Percentiles rank a stretch among this genome's conserved stretches.
Evolutionary conservation across 2,113 vertebrate genomes (phyloP).

Genomic region (Ceyx margarethae): DNA sequence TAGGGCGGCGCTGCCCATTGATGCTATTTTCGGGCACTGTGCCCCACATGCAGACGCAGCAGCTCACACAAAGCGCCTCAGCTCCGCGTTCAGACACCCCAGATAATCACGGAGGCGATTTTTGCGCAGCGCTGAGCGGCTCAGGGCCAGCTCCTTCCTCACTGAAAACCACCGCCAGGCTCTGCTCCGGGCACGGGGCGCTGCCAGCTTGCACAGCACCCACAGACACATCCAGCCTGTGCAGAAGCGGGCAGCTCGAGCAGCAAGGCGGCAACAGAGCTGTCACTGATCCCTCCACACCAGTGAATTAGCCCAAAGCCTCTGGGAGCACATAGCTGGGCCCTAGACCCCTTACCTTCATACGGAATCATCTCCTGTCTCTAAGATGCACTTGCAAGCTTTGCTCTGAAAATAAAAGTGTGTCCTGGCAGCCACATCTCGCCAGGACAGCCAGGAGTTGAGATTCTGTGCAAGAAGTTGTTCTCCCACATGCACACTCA

Average conservation of each 20-base stretch:
- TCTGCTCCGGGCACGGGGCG: neutral
- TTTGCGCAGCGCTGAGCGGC: fast-evolving
- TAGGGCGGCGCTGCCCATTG: neutral
- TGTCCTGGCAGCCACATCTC: neutral
- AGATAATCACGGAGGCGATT: fast-evolving
- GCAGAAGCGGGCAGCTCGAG: fast-evolving
- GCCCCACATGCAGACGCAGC: neutral
- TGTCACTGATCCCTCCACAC: neutral
- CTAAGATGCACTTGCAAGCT: neutral
- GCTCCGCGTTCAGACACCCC: neutral
- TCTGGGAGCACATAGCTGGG: neutral
- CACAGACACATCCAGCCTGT: fast-evolving
- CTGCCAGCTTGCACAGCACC: neutral
- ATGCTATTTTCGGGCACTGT: neutral
- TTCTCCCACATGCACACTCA: neutral
- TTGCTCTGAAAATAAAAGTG: neutral
- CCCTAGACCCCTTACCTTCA: neutral
- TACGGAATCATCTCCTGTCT: neutral
- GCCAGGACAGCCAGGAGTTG: neutral
- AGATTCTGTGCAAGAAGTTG: neutral
- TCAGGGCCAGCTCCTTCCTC: neutral
- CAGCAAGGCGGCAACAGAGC: neutral
- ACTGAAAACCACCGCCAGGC: neutral
- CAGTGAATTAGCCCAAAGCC: neutral
- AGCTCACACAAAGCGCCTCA: neutral